phyloP scores from a whole-genome alignment of 2,797 vertebrate genomes.

The Prunella strophiata region DNA sequence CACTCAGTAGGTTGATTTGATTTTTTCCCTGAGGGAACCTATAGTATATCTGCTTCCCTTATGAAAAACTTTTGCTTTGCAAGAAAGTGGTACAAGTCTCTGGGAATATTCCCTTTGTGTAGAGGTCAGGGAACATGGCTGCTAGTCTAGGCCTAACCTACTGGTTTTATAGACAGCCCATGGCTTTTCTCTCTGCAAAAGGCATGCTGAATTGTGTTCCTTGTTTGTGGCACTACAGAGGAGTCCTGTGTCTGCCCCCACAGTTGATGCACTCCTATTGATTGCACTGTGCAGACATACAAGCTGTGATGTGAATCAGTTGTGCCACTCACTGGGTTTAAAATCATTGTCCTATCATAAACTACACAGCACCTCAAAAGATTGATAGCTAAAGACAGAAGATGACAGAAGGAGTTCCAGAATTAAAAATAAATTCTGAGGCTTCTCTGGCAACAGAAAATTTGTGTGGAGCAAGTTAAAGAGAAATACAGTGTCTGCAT shows the following conservation, averaged over 20 bases:
- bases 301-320: background rate
- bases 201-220: background rate
- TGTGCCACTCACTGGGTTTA: background rate
- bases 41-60: background rate
- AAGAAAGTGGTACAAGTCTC: background rate
- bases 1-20: background rate
- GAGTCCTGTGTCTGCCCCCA: background rate
- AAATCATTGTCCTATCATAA: background rate
- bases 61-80: background rate
- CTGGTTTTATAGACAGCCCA: background rate
- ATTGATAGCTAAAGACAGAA: background rate
- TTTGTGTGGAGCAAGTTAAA: background rate
- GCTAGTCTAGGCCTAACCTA: background rate
- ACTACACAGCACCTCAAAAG: background rate
- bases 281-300: background rate
- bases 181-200: background rate
- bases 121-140: background rate
- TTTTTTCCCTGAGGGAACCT: background rate
- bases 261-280: background rate
- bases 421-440: slow-evolving; percentile 38
- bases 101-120: background rate
- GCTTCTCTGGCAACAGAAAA: slow-evolving; percentile 6
- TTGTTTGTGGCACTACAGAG: background rate
- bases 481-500: background rate
- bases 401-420: background rate